Percentiles rank a stretch among this genome's conserved stretches.
Conservation (phyloP, 2,797 vertebrate genomes). For the Chiroxiphia lanceolata region DNA sequence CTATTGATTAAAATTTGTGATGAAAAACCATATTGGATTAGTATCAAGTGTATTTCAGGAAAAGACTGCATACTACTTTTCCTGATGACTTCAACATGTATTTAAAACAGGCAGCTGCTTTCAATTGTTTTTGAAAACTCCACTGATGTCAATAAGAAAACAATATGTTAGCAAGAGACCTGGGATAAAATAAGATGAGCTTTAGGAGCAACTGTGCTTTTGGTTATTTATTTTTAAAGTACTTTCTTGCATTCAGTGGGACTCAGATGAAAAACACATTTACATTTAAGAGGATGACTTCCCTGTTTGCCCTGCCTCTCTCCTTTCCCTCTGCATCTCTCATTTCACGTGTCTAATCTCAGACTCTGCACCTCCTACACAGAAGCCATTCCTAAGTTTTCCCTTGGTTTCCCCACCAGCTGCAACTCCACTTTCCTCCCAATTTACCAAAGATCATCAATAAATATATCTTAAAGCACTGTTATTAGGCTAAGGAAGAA, state of each 20-base stretch:
- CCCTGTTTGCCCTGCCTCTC: neutral
- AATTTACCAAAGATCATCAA: neutral
- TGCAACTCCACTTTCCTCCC: neutral
- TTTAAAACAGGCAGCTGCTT: conserved; percentile 12
- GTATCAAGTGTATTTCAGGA: neutral
- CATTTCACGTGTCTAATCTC: neutral
- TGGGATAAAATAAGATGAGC: neutral
- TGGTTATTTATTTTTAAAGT: neutral
- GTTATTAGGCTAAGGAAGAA: neutral
- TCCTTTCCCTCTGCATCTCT: neutral
- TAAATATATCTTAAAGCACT: neutral
- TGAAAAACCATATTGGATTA: neutral
- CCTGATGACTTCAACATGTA: neutral
- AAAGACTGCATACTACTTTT: neutral
- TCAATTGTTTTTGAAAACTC: neutral
- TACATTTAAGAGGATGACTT: neutral
- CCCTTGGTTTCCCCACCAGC: neutral
- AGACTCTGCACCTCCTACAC: neutral
- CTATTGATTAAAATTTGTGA: neutral
- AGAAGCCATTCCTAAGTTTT: neutral
- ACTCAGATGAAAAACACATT: neutral
- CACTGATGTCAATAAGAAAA: conserved; percentile 11
- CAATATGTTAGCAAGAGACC: neutral
- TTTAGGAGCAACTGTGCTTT: neutral
- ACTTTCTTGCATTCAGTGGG: neutral